Base-by-base conservation (phyloP, 2,113 vertebrate genomes). In the Caranx ignobilis region DNA sequence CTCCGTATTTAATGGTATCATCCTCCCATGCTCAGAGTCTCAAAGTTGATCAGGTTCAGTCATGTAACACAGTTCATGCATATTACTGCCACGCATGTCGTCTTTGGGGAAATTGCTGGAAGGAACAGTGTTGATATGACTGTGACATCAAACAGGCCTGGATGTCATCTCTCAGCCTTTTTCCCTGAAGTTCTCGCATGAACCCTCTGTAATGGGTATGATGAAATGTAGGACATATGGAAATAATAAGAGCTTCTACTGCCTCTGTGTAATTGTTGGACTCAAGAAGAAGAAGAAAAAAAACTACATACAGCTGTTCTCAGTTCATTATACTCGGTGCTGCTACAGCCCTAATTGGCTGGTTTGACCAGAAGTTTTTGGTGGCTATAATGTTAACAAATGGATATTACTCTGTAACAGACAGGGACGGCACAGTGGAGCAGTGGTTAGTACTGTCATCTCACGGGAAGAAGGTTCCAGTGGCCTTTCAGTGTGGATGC, bases 131-230 rank as follows among this genome's bases (percentile, higher is more conserved):
- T 72, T 84, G 55, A 74, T 74, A 69, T 48, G 54, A 68, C 48
- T 7, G 34, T 31, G 9, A 57, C 84, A 78, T 86, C 80, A 87
- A 87, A 83, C 74, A 77, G 70, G 77, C 16, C 74, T 56, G 63
- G 61, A 78, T 67, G 57, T 71, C 31, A 32, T 75, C 65, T 69
- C 67, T 62, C 35, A 68, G 59, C 26, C 60, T 2, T 65, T 61
- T 43, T 45, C 71, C 72, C 71, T 50, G 0, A 80, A 71, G 66
- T 72, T 66, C 48, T 83, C 65, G 56, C 50, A 63, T 67, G 57
- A 79, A 47, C 61, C 39, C 39, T 67, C 37, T 54, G 2, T 71
- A 62, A 74, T 57, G 41, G 48, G 7, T 4, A 37, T 75, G 47
- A 75, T 68, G 48, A 50, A 62, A 76, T 73, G 11, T 55, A 71